These are phyloP conservation scores for Eueremaeus valkanovi DNA, from an alignment of 2,888 invertebrate genomes.

Conservation along the genomic window DNA sequence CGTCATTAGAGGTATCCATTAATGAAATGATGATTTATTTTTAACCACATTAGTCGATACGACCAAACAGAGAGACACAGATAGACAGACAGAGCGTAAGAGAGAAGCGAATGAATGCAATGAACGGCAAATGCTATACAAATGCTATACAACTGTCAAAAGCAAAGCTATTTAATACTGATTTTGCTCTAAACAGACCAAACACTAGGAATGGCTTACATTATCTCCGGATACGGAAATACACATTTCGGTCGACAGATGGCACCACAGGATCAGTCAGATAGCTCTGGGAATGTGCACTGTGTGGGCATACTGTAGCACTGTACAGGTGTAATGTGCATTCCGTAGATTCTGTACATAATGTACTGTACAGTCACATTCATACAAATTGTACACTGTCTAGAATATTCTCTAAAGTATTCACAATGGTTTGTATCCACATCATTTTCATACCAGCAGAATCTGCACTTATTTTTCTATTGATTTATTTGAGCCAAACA, in stretches of 20 bases:
- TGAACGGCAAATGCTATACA: neutral
- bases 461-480: no score
- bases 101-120: neutral
- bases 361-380: no score
- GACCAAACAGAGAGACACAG: no score
- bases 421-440: no score
- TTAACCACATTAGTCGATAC: no score
- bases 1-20: conserved; percentile 30
- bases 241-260: neutral
- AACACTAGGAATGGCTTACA: conserved; percentile 15
- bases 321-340: no score
- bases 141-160: neutral
- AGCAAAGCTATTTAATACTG: neutral
- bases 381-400: no score
- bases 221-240: conserved; percentile 10
- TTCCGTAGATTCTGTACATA: no score
- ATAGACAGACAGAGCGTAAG: neutral
- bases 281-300: neutral
- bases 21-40: neutral
- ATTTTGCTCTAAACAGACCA: conserved; percentile 6
- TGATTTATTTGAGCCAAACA: no score
- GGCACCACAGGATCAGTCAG: neutral
- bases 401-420: no score
- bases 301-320: no score
- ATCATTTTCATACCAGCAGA: no score